A percentile compares a stretch with the other conserved stretches of the same genome.
phyloP scores from a whole-genome alignment of 2,113 vertebrate genomes.

The Gracilinanus agilis region DNA sequence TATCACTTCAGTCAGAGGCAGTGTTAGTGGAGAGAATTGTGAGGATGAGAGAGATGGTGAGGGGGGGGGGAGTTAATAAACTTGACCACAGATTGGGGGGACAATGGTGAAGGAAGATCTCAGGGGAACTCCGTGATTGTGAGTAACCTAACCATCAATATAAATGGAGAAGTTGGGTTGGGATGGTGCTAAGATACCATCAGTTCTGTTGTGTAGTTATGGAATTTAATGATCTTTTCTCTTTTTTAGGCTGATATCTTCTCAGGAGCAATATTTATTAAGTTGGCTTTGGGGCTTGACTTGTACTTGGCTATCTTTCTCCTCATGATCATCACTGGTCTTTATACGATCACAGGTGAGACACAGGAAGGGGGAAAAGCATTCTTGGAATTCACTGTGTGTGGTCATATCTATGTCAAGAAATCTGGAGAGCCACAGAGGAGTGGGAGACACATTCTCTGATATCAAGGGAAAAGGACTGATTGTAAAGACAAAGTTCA shows the following conservation, averaged over 20 bases:
- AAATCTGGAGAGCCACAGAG: background rate
- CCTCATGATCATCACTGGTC: constrained; percentile 90
- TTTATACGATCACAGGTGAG: constrained; percentile 97
- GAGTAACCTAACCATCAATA: background rate
- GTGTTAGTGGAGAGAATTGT: background rate
- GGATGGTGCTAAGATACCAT: background rate
- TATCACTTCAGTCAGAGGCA: background rate
- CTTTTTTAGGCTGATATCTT: constrained; percentile 93
- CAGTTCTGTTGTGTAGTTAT: background rate
- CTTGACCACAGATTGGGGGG: background rate
- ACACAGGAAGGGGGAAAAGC: background rate
- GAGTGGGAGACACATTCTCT: background rate
- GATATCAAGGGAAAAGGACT: background rate
- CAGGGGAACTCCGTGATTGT: background rate
- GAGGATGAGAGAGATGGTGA: background rate
- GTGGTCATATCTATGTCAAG: background rate
- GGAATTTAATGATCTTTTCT: constrained; percentile 3
- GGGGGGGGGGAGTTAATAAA: background rate
- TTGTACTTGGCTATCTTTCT: constrained; percentile 94
- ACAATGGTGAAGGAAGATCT: background rate
- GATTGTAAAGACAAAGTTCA: background rate
- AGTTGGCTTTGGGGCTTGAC: constrained; percentile 91
- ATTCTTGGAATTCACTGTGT: background rate
- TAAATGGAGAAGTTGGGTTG: background rate
- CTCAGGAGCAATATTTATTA: constrained; percentile 96